A percentile compares a stretch with the other conserved stretches of the same genome.
Conservation (phyloP, 35 echinoderm and acorn worm species). For the Heliocidaris tuberculata region DNA sequence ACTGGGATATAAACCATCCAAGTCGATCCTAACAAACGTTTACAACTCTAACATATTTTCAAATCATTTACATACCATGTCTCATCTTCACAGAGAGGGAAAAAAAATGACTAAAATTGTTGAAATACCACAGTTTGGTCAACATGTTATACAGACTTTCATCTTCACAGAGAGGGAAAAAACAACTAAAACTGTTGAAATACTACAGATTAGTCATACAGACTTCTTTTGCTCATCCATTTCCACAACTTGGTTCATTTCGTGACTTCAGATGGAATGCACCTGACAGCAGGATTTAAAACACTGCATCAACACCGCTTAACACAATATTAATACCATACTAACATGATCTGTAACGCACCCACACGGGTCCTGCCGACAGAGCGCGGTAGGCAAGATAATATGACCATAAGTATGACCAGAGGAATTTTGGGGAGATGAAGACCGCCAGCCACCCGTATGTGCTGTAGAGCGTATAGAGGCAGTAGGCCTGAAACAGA, state of each 20-base stretch:
- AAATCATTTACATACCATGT: neutral
- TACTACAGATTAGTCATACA: neutral
- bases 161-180: no score
- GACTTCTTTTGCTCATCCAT: neutral
- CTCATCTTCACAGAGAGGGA: neutral
- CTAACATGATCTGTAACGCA: neutral
- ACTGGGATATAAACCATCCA: neutral
- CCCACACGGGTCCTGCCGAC: neutral
- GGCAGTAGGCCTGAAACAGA: neutral
- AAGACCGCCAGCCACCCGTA: constrained; percentile 9
- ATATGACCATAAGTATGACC: constrained; percentile 19
- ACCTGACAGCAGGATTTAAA: neutral
- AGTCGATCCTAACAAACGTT: neutral
- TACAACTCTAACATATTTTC: neutral
- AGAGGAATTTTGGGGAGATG: constrained; percentile 13
- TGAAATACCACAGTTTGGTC: neutral
- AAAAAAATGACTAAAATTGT: neutral
- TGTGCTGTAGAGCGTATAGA: constrained; percentile 16
- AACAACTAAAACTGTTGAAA: neutral
- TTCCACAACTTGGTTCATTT: neutral
- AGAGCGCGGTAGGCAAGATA: neutral
- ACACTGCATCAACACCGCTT: neutral
- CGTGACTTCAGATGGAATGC: neutral
- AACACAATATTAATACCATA: neutral
- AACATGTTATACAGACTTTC: neutral